phyloP scores from a whole-genome alignment of 53 echinoderm and acorn worm species.

The Temnopleurus reevesii region DNA sequence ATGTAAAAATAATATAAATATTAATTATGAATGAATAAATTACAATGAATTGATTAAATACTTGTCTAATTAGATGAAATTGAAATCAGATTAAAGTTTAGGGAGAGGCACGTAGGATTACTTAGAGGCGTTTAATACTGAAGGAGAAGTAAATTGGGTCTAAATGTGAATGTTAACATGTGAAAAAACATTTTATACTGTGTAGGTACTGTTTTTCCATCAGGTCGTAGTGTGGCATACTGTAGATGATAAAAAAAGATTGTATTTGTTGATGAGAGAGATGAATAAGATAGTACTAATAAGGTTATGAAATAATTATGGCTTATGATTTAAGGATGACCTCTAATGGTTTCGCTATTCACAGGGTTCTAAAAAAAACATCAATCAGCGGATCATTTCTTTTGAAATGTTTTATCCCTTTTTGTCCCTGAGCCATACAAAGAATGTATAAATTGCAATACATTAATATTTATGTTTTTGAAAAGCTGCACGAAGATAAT shows the following conservation, averaged over 20 bases:
- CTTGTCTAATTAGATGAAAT: background rate
- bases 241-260: background rate
- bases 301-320: conserved; percentile 23
- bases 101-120: background rate
- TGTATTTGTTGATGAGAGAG: background rate
- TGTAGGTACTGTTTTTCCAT: conserved; percentile 1
- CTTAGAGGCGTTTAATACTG: no score
- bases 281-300: conserved; percentile 47
- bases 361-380: conserved; percentile 18
- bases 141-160: no score
- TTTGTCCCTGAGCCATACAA: background rate
- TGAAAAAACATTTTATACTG: background rate
- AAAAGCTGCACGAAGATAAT: conserved; percentile 25
- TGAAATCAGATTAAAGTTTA: background rate
- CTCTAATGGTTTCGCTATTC: background rate
- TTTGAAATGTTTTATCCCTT: conserved; percentile 37
- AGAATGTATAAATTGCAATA: conserved; percentile 47
- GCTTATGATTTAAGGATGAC: conserved; percentile 31
- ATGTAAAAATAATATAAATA: background rate
- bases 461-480: conserved; percentile 15
- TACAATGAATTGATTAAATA: background rate
- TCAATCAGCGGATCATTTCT: conserved; percentile 21
- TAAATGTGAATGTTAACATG: background rate
- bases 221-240: background rate
- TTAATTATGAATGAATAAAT: background rate